Base-by-base conservation (phyloP, 2,113 vertebrate species). In the Siniperca chuatsi region DNA sequence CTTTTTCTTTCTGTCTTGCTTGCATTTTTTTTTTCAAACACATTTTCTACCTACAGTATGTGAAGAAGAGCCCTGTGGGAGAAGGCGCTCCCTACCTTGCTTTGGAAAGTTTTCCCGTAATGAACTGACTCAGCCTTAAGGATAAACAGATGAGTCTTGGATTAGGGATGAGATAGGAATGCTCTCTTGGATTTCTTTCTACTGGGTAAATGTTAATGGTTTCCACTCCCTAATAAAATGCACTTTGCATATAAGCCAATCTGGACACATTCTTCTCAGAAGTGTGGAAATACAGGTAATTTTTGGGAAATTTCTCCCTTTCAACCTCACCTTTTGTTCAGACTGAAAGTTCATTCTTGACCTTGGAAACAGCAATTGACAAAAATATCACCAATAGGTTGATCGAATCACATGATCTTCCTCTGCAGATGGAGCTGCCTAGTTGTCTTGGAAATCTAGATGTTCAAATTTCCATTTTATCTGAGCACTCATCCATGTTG, bases 101-200 rank as follows among this genome's bases (percentile, higher is more conserved):
- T 60, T 68, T 78, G 87, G 70, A 84, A 88, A 70, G 79, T 75
- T 79, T 90, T 91, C 82, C 76, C 87, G 84, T 73, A 70, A 84
- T 82, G 57, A 54, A 72, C 70, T 54, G 73, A 87, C 61, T 84
- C 81, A 80, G 66, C 68, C 85, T 88, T 89, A 77, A 90, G 84
- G 79, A 84, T 79, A 85, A 84, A 85, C 81, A 87, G 91, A 90
- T 86, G 87, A 92, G 73, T 91, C 78, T 81, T 75, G 81, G 83
- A 81, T 85, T 87, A 88, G 54, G 75, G 86, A 85, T 55, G 48
- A 86, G 74, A 74, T 69, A 79, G 82, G 85, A 86, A 88, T 77
- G 79, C 65, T 78, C 52, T 33, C 52, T 81, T 88, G 86, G 84
- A 89, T 85, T 85, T 89, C 54, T 61, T 62, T 85, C 75, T 70